phyloP scores from a whole-genome alignment of 2,888 invertebrate species.

The Smittia sp. region DNA sequence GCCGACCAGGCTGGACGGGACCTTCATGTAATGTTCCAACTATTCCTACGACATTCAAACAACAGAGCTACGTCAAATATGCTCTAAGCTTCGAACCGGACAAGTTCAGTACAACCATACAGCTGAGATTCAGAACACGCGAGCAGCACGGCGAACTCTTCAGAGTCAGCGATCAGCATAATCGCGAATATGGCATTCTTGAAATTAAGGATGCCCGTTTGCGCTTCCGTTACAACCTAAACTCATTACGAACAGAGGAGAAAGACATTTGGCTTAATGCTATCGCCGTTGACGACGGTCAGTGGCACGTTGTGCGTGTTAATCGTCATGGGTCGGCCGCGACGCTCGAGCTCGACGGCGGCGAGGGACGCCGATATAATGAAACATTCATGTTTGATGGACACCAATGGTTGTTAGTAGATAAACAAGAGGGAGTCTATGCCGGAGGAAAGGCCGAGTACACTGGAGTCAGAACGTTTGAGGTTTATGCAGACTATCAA shows the following conservation, averaged over 20 bases:
- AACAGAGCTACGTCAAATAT: slow-evolving; percentile 95
- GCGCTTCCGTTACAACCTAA: slow-evolving; percentile 89
- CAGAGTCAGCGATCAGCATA: slow-evolving; percentile 90
- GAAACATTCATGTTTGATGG: slow-evolving; percentile 88
- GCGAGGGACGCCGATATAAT: slow-evolving; percentile 89
- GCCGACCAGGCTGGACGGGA: slow-evolving; percentile 94
- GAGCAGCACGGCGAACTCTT: slow-evolving; percentile 92
- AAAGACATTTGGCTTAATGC: slow-evolving; percentile 86
- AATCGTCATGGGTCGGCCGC: slow-evolving; percentile 91
- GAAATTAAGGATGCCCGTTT: slow-evolving; percentile 86
- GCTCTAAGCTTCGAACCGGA: slow-evolving; percentile 92
- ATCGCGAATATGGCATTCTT: slow-evolving; percentile 88
- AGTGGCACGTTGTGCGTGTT: slow-evolving; percentile 93
- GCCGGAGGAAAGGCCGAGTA: slow-evolving; percentile 95
- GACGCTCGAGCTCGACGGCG: slow-evolving; percentile 88
- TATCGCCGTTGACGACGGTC: slow-evolving; percentile 89
- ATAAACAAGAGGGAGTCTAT: slow-evolving; percentile 92
- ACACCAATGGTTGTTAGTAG: slow-evolving; percentile 88
- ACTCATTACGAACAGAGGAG: slow-evolving; percentile 86
- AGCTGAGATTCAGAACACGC: slow-evolving; percentile 88
- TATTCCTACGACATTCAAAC: slow-evolving; percentile 86
- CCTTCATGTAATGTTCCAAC: slow-evolving; percentile 82
- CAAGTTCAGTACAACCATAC: slow-evolving; percentile 87
- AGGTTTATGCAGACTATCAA: slow-evolving; percentile 91
- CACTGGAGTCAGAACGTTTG: slow-evolving; percentile 88